These are phyloP conservation scores for Styela clava DNA, from an alignment of 23 tunicate genomes.

Conservation along the genomic window DNA sequence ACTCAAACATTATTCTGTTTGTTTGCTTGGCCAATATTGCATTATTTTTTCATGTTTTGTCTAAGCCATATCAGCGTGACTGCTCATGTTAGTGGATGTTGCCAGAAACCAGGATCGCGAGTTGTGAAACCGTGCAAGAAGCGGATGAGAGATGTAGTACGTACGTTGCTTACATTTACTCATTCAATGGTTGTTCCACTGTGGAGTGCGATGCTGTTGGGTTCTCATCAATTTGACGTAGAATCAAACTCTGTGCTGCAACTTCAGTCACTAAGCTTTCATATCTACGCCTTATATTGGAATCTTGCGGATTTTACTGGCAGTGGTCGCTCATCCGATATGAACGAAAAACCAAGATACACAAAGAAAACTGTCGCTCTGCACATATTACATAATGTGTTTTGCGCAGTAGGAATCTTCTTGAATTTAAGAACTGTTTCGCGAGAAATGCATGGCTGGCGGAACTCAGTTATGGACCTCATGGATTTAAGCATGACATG, in stretches of 20 bases:
- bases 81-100: slow-evolving; percentile 47
- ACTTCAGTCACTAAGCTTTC: slow-evolving; percentile 51
- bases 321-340: background rate
- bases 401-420: slow-evolving; percentile 29
- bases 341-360: slow-evolving; percentile 4
- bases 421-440: slow-evolving; percentile 53
- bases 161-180: slow-evolving; percentile 43
- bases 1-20: slow-evolving; percentile 41
- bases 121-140: slow-evolving; percentile 38
- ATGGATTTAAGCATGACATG: slow-evolving; percentile 33
- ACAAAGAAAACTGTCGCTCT: slow-evolving; percentile 12
- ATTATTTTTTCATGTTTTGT: slow-evolving; percentile 44
- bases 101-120: slow-evolving; percentile 23
- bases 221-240: slow-evolving; percentile 34
- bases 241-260: slow-evolving; percentile 69
- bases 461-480: slow-evolving; percentile 67
- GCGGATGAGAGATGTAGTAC: slow-evolving; percentile 39
- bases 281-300: slow-evolving; percentile 57
- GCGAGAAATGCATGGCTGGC: slow-evolving; percentile 64
- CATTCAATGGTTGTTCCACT: slow-evolving; percentile 35
- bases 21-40: slow-evolving; percentile 46
- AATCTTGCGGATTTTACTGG: slow-evolving; percentile 36
- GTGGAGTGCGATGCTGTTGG: slow-evolving; percentile 43
- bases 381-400: slow-evolving; percentile 29
- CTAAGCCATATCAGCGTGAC: slow-evolving; percentile 50